Evolutionary conservation across 1,140 invertebrate genomes (phyloP), one percentile per base, ranked within the genome.

Genomic region (Anoplolepis gracilipes): DNA sequence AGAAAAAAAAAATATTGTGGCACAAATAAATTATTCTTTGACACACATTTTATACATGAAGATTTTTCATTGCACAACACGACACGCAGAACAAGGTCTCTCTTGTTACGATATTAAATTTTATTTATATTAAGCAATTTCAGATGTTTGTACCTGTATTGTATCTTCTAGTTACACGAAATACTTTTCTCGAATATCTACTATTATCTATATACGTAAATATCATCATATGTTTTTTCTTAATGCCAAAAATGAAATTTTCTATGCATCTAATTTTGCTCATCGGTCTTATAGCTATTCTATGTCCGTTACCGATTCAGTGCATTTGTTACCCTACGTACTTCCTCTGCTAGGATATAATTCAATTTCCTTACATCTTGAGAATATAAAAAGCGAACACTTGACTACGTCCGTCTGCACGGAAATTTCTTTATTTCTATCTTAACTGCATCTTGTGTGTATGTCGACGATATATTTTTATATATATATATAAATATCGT

Each of bases 11-110:
- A 76, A 84, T 84, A 84, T 88, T 73, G 46, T 89, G 36, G 72
- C 76, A 87, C 42, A 86, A 90, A 90, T 90, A 89, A 90, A 90
- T 90, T 90, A 90, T 90, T 90, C 88, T 88, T 89, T 67, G 69
- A 89, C 75, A 77, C 88, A 72, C 75, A 30, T 87, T 90, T 90
- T 79, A 76, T 90, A 89, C 64, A 67, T 64, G 78, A 61, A 70
- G 73, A 76, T 86, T 69, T 87, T 89, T 90, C 89, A 89, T 90
- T 89, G 28, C 42, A 85, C 33, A 28, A 73, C 19, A 65, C 59
- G 30, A 79, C 19, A 53, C 5, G 36, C 46, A 6, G 4, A 42
- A 73, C 13, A 33, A 53, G 8, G 8, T 25, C n/a, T 67, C 36
- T 72, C 36, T 82, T 82, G 28, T n/a, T 72, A 28, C 4, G 33